Base-by-base conservation (phyloP, 1,140 invertebrate species). In the Pentalonia nigronervosa region DNA sequence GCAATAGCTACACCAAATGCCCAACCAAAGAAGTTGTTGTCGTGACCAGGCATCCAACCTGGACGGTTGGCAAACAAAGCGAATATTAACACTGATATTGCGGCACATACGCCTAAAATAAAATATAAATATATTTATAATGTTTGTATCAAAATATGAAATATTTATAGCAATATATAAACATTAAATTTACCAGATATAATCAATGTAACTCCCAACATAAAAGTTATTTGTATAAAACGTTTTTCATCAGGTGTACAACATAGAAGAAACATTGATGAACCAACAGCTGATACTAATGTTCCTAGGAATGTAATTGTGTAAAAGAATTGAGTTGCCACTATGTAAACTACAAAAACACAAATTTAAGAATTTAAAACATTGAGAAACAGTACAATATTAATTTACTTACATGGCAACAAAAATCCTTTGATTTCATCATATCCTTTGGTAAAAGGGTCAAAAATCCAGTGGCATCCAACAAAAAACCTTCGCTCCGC, bases 11-110 rank as follows among this genome's bases (percentile, higher is more conserved):
- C 95, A 20, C 97, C 97, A 95, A 98, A 99, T 0, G 98, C 98
- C 98, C 98, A 99, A 34, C 98, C 98, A 91, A 99, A 97, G 95
- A 97, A 99, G 95, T 99, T 99, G 95, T 99, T 99, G 23, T 97
- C 97, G 94, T 99, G 98, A 93, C 98, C 97, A 7, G 98, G 98
- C 98, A 99, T 99, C 98, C 98, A 99, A 34, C 97, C 97, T 53
- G 98, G 96, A 17, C 97, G 96, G 95, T 99, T 99, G 25, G 97
- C 98, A 94, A 97, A 96, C 41, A 97, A 96, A 1, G 98, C 99
- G 95, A 99, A 99, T 9, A 99, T 96, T 93, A 99, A 97, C 1
- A 99, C 97, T 6, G 97, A 98, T 83, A 99, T 96, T 60, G 96
- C 96, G 1, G 98, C 98, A 94, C 97, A 96, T 2, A 98, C 94